Evolutionary conservation across 2,113 vertebrate species (phyloP).

Genomic region (Rhinichthys klamathensis): DNA sequence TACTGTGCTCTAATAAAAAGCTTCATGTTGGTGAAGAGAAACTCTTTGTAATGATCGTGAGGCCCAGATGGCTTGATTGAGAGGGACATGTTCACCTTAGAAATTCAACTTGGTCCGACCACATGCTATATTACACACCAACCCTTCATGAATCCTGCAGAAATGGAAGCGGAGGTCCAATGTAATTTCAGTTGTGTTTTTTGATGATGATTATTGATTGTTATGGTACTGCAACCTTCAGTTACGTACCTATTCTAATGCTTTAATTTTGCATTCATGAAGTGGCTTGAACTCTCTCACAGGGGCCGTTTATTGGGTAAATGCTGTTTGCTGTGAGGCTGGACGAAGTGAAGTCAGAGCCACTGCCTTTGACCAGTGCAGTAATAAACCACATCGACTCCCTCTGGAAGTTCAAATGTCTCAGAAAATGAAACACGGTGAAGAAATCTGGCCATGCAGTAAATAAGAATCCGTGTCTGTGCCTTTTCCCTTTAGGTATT

Average conservation of each 20-base stretch:
- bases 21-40: not conserved
- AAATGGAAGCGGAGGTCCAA: not conserved
- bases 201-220: constrained; percentile 45
- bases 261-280: constrained; percentile 10
- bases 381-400: constrained; percentile 35
- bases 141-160: not conserved
- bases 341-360: constrained; percentile 14
- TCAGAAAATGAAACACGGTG: not conserved
- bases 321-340: constrained; percentile 5
- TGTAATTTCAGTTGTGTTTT: constrained; percentile 19
- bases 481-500: not conserved
- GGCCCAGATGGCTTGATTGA: constrained; percentile 15
- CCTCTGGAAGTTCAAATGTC: not conserved
- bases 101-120: not conserved
- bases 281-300: constrained; percentile 3
- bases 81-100: not conserved
- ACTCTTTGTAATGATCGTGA: constrained; percentile 16
- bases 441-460: constrained; percentile 21
- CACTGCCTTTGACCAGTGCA: not conserved
- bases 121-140: not conserved
- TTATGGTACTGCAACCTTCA: constrained; percentile 19
- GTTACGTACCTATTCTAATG: constrained; percentile 19
- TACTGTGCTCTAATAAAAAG: constrained; percentile 23
- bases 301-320: not conserved
- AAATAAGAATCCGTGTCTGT: constrained; percentile 13